phyloP scores from a whole-genome alignment of 1,140 invertebrate genomes.

The Caenorhabditis elegans region WBcel235 BX284604.4:12819001-12819500 shows the following conservation, averaged over 20 bases:
- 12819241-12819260: no score
- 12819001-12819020: no score
- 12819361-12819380: no score
- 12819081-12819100: background rate
- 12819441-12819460: background rate
- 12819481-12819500: background rate
- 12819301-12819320: no score
- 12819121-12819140: background rate
- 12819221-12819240: background rate
- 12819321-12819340: no score
- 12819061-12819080: background rate
- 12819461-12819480: background rate
- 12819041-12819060: no score
- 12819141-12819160: constrained; percentile 5
- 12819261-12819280: no score
- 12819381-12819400: background rate
- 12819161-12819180: background rate
- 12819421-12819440: background rate
- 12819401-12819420: background rate
- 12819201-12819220: background rate
- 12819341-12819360: no score
- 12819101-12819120: background rate
- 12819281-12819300: no score
- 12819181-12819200: constrained; percentile 13
- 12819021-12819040: no score